A percentile compares a stretch with the other conserved stretches of the same genome.
Conservation (phyloP, 2,888 invertebrate genomes). For the Pandemis corylana region DNA sequence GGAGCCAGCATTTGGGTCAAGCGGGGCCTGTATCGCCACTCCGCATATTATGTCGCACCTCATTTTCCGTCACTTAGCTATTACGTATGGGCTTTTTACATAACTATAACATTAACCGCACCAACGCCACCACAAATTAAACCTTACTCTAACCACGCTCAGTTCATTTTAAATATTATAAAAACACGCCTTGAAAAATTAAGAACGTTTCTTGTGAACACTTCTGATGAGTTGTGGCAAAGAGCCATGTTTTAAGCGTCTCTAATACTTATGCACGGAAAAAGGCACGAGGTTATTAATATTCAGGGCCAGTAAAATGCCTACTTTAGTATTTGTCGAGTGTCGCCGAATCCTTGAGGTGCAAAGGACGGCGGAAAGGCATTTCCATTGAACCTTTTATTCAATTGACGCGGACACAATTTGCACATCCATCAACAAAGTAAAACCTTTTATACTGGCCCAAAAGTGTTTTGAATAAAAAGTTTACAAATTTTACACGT, state of each 20-base stretch:
- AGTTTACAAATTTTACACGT: conserved; percentile 22
- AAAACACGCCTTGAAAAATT: conserved; percentile 39
- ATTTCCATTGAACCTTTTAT: conserved; percentile 67
- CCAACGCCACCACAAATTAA: conserved; percentile 45
- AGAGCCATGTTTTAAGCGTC: conserved; percentile 68
- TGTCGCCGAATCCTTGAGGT: conserved; percentile 62
- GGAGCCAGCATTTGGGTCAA: conserved; percentile 72
- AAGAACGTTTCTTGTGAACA: conserved; percentile 58
- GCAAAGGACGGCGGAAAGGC: conserved; percentile 60
- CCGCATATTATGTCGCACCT: conserved; percentile 73
- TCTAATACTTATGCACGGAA: conserved; percentile 67
- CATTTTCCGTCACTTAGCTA: conserved; percentile 73
- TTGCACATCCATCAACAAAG: conserved; percentile 43
- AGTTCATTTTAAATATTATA: conserved; percentile 40
- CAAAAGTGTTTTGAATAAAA: conserved; percentile 40
- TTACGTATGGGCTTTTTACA: conserved; percentile 52
- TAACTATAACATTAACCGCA: conserved; percentile 51
- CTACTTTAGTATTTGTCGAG: conserved; percentile 67
- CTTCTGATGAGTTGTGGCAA: conserved; percentile 67
- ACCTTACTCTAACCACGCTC: conserved; percentile 45
- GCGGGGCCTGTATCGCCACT: conserved; percentile 66
- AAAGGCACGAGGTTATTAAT: conserved; percentile 70
- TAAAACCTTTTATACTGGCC: conserved; percentile 38
- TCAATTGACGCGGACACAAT: conserved; percentile 64
- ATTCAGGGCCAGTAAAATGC: conserved; percentile 66